A percentile compares a stretch with the other conserved stretches of the same genome.
These are phyloP conservation scores for Anticlea derivata DNA, from an alignment of 2,888 invertebrate species.

Conservation along the genomic window DNA sequence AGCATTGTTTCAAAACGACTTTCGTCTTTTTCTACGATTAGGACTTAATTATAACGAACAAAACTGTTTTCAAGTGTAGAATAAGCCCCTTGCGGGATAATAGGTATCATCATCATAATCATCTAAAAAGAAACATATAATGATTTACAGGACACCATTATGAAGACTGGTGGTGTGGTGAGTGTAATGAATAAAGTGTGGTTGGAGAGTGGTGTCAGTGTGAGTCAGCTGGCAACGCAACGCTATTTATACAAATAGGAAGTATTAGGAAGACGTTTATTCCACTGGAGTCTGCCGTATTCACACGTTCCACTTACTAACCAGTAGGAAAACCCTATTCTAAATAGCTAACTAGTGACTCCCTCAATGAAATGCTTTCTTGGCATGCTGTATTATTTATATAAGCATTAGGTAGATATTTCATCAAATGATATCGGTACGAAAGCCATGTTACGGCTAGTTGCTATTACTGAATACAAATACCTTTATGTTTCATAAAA, in stretches of 20 bases:
- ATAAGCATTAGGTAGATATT: constrained; percentile 42
- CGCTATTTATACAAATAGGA: neutral
- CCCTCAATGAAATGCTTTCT: constrained; percentile 57
- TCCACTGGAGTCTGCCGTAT: constrained; percentile 18
- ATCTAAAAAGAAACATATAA: too few species aligned
- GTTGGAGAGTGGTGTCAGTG: too few species aligned
- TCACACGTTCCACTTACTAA: constrained; percentile 33
- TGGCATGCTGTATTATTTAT: constrained; percentile 48
- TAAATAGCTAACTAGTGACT: constrained; percentile 44
- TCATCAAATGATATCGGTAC: constrained; percentile 25
- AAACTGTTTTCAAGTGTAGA: too few species aligned
- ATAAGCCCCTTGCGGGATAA: too few species aligned
- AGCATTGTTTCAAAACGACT: too few species aligned
- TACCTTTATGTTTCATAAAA: constrained; percentile 15
- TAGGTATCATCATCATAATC: too few species aligned
- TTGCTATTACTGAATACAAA: constrained; percentile 27
- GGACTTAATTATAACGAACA: too few species aligned
- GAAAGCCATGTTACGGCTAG: constrained; percentile 19
- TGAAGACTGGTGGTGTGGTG: neutral
- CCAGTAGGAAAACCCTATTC: constrained; percentile 46
- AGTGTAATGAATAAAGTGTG: neutral
- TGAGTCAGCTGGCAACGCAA: neutral
- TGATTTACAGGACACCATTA: too few species aligned
- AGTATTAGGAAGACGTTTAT: constrained; percentile 22
- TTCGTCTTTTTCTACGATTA: too few species aligned